Percentiles rank a stretch among this genome's conserved stretches.
phyloP scores from a whole-genome alignment of 2,797 vertebrate species.

The Oreochromis grahami region DNA sequence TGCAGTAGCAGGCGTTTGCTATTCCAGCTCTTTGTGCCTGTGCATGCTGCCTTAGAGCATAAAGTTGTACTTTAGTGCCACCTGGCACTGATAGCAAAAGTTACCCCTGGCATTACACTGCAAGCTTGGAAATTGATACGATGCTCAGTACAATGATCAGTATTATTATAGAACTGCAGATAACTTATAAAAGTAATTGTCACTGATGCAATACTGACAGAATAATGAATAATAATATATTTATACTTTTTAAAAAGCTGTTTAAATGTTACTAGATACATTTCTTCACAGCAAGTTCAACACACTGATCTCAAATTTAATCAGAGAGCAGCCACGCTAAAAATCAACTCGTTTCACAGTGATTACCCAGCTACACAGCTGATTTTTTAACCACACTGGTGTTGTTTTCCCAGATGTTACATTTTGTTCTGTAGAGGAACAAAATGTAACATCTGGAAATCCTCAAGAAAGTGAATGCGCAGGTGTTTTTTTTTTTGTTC shows the following conservation, averaged over 20 bases:
- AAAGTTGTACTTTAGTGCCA: slow-evolving; percentile 37
- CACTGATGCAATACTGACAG: not conserved
- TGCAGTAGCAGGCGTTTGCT: slow-evolving; percentile 4
- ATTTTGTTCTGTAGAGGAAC: not conserved
- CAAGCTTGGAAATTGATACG: not conserved
- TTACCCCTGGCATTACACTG: slow-evolving; percentile 15
- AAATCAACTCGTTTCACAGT: not conserved
- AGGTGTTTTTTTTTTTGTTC: not conserved
- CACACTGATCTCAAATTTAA: not conserved
- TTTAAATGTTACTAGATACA: not conserved
- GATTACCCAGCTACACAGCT: not conserved
- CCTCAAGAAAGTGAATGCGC: not conserved
- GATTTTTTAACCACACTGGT: rapidly evolving
- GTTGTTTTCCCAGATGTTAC: not conserved
- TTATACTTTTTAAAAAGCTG: not conserved
- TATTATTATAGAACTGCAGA: not conserved
- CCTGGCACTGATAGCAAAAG: slow-evolving; percentile 30
- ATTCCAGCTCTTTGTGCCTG: not conserved
- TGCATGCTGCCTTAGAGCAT: not conserved
- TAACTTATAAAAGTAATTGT: not conserved
- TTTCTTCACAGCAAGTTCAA: not conserved
- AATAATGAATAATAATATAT: not conserved
- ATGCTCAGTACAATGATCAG: not conserved
- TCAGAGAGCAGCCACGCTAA: not conserved
- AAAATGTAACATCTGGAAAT: not conserved